These are phyloP conservation scores for Nesoenas mayeri DNA, from an alignment of 2,113 vertebrate species.

Conservation along the genomic window DNA sequence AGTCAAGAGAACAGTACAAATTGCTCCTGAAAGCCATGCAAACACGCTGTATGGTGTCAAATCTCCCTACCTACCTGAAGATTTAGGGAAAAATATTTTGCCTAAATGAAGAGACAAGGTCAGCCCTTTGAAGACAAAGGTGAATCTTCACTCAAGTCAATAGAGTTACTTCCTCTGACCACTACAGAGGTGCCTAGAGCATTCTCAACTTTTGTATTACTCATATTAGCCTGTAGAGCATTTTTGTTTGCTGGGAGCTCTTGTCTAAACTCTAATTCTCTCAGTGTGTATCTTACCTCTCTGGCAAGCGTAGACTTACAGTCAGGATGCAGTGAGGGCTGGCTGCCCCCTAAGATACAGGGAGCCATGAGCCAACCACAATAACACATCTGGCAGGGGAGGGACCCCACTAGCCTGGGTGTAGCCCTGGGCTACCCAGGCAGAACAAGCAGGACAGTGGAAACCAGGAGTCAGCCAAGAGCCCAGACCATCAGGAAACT, in stretches of 20 bases:
- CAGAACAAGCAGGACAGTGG: background rate
- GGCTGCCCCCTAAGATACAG: background rate
- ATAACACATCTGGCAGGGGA: background rate
- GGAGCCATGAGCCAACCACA: background rate
- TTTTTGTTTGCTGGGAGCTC: background rate
- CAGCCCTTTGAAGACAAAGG: background rate
- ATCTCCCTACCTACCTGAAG: background rate
- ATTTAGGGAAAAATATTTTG: background rate
- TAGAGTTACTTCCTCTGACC: background rate
- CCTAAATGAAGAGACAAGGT: background rate
- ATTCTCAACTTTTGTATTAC: background rate
- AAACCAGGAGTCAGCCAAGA: accelerated
- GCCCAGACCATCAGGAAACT: background rate
- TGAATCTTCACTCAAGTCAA: background rate
- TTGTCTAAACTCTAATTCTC: background rate
- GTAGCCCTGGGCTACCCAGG: accelerated
- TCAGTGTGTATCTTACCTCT: background rate
- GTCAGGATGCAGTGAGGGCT: accelerated
- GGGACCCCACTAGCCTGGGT: background rate
- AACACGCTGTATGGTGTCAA: background rate
- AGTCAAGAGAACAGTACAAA: background rate
- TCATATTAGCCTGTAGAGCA: background rate
- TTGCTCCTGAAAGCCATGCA: background rate
- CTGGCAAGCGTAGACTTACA: background rate
- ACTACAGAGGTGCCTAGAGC: background rate